Conservation (phyloP, 2,888 invertebrate species). For the Bellardia bayeri region DNA sequence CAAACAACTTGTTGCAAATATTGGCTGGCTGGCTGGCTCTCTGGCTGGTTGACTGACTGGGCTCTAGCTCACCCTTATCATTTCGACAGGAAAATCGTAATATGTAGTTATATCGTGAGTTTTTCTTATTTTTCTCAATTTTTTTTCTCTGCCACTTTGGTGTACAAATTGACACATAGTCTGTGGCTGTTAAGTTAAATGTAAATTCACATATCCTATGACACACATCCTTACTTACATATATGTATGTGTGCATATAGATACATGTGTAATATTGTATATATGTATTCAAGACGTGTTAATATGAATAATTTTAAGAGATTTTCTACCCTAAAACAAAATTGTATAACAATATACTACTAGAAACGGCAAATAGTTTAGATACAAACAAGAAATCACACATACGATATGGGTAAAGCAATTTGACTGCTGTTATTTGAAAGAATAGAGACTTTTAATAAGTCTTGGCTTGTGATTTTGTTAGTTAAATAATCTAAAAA, state of each 20-base stretch:
- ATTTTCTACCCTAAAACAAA: conserved; percentile 78
- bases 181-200: conserved; percentile 57
- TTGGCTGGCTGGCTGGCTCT: background rate
- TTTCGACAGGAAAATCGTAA: conserved; percentile 49
- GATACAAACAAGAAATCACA: conserved; percentile 57
- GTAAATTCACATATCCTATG: conserved; percentile 53
- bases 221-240: conserved; percentile 49
- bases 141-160: conserved; percentile 6
- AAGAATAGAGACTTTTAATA: background rate
- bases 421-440: background rate
- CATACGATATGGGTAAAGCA: background rate
- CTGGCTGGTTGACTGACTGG: background rate
- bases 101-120: conserved; percentile 36
- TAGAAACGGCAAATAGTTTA: conserved; percentile 63
- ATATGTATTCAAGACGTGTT: conserved; percentile 79
- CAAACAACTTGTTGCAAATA: conserved; percentile 72
- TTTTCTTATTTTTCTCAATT: conserved; percentile 57
- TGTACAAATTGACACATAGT: conserved; percentile 73
- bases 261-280: conserved; percentile 65
- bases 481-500: too few relatives aligned
- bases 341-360: conserved; percentile 9
- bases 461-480: conserved; percentile 2
- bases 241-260: conserved; percentile 70
- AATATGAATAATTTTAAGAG: conserved; percentile 82
- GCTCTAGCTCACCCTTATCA: conserved; percentile 63